Conservation (phyloP, 1,140 invertebrate species). For the Schlechtendalia chinensis region DNA sequence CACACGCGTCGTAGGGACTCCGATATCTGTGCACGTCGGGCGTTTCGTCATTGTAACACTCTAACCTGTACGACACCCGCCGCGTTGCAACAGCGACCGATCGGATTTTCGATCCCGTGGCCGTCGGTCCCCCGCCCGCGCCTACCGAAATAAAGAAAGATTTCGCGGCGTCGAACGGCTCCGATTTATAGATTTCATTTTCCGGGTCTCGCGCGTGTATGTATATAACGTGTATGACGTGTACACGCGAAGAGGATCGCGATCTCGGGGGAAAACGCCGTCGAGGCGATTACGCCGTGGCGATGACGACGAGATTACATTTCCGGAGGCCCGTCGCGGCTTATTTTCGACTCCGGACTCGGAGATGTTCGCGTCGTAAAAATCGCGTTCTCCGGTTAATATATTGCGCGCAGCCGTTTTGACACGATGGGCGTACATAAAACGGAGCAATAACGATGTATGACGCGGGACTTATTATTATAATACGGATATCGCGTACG, state of each 20-base stretch:
- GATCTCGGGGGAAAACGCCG: not conserved
- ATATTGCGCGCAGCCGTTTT: not conserved
- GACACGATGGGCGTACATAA: not conserved
- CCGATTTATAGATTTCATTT: no score
- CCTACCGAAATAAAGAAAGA: no score
- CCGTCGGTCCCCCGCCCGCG: no score
- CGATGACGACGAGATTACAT: not conserved
- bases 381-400: not conserved
- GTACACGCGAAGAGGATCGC: not conserved
- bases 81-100: no score
- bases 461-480: not conserved
- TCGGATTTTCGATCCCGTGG: no score
- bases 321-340: not conserved
- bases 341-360: not conserved
- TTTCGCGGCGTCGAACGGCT: no score
- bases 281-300: not conserved
- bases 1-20: no score
- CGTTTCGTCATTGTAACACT: no score
- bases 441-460: not conserved
- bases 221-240: no score
- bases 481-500: not conserved
- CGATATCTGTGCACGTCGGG: no score
- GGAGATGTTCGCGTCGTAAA: not conserved
- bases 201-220: no score
- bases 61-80: no score